These are phyloP conservation scores for Drosophila cardini DNA, from an alignment of 1,140 invertebrate genomes.

Conservation along the genomic window DNA sequence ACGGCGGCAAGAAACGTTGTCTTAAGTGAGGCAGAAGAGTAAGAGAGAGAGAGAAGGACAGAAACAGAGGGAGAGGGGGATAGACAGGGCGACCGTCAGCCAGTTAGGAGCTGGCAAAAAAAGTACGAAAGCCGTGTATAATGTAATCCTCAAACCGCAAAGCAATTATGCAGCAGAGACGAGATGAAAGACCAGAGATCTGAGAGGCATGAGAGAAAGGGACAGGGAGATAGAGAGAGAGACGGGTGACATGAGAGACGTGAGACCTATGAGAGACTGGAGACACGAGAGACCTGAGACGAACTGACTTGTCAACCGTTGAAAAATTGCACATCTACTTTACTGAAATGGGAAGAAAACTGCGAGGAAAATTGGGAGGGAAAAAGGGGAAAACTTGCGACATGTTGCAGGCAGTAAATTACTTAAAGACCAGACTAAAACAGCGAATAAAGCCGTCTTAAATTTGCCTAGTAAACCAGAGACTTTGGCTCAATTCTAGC, in stretches of 20 bases:
- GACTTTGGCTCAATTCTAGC: too few species aligned
- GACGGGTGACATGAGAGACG: conserved; percentile 10
- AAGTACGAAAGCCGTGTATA: conserved; percentile 27
- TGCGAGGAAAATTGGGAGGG: too few species aligned
- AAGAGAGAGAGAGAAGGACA: background rate
- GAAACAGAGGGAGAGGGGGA: background rate
- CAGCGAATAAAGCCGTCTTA: conserved; percentile 54
- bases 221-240: too few species aligned
- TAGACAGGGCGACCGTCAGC: conserved; percentile 2
- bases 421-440: conserved; percentile 69
- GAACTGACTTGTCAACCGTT: conserved; percentile 72
- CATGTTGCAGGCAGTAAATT: conserved; percentile 71
- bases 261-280: background rate
- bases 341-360: too few species aligned
- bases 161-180: conserved; percentile 72
- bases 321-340: conserved; percentile 65
- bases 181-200: background rate
- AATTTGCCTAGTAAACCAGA: conserved; percentile 37
- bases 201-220: too few species aligned
- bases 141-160: conserved; percentile 77
- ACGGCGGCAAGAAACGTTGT: conserved; percentile 33
- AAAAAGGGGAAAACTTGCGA: conserved; percentile 22
- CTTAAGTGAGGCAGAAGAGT: conserved; percentile 72
- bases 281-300: conserved; percentile 37
- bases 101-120: conserved; percentile 46